phyloP scores from a whole-genome alignment of 1,140 invertebrate species.

The Neelides sp. region DNA sequence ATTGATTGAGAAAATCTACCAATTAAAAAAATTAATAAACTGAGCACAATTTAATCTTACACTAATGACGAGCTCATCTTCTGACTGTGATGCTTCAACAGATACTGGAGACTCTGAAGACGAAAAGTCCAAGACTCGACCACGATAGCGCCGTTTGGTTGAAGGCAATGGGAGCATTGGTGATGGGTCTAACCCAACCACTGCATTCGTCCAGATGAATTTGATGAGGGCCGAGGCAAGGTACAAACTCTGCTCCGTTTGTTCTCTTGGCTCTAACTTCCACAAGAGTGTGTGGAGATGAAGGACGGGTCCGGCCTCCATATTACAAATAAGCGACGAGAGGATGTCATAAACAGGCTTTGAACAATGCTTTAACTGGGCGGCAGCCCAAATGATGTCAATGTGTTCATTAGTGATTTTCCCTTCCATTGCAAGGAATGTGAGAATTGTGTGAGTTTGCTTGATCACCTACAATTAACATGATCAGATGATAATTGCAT shows the following conservation, averaged over 20 bases:
- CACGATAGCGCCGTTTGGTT: too few species aligned
- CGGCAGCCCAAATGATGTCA: constrained; percentile 83
- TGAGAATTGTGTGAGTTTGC: constrained; percentile 82
- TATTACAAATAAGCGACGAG: constrained; percentile 74
- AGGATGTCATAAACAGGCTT: constrained; percentile 83
- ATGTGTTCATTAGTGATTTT: constrained; percentile 81
- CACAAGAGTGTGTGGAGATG: constrained; percentile 75
- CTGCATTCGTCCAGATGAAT: constrained; percentile 31
- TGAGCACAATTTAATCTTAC: background rate
- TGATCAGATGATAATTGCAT: constrained; percentile 10
- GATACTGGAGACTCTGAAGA: too few species aligned
- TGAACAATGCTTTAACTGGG: constrained; percentile 84
- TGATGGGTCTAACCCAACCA: constrained; percentile 12
- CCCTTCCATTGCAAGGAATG: constrained; percentile 80
- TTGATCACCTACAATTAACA: constrained; percentile 58
- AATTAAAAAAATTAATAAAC: constrained; percentile 1
- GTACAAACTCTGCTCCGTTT: constrained; percentile 83
- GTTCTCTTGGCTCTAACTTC: constrained; percentile 71
- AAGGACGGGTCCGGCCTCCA: constrained; percentile 70
- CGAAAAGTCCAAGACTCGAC: too few species aligned
- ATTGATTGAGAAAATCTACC: background rate
- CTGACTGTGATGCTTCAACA: too few species aligned
- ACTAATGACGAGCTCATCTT: too few species aligned
- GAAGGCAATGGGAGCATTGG: constrained; percentile 1
- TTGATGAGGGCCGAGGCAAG: constrained; percentile 77